These are phyloP conservation scores for Rhinolophus ferrumequinum DNA, from an alignment of 2,113 vertebrate species.

Conservation along the genomic window DNA sequence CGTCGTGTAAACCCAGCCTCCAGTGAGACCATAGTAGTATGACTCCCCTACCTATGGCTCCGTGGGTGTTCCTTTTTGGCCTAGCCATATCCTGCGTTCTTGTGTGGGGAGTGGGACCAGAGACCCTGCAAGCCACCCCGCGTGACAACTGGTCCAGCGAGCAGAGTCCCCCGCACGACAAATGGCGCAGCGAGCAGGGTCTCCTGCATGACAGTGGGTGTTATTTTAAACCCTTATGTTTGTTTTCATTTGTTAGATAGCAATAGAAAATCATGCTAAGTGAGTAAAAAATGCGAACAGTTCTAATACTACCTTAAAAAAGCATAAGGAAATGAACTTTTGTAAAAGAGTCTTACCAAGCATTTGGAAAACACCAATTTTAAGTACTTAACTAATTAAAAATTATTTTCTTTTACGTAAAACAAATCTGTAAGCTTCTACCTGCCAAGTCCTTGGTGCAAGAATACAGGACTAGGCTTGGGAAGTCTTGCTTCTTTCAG, in stretches of 20 bases:
- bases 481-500: not conserved
- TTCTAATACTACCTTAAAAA: not conserved
- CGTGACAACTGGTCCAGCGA: too few species aligned
- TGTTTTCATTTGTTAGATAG: not conserved
- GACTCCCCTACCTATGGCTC: too few species aligned
- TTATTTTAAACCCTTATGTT: not conserved
- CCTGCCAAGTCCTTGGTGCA: not conserved
- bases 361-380: slow-evolving; percentile 1
- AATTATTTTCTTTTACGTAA: not conserved
- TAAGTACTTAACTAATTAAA: not conserved
- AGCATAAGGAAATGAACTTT: not conserved
- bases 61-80: too few species aligned
- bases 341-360: not conserved
- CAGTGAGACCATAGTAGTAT: too few species aligned
- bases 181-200: too few species aligned
- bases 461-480: too few species aligned
- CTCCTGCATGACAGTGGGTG: too few species aligned
- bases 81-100: too few species aligned
- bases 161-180: too few species aligned
- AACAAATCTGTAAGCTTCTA: not conserved
- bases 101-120: too few species aligned
- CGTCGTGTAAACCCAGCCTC: too few species aligned
- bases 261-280: not conserved
- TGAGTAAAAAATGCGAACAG: not conserved
- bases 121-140: too few species aligned